A percentile compares a stretch with the other conserved stretches of the same genome.
phyloP scores from a whole-genome alignment of 2,888 invertebrate species.

The Rotaria socialis region DNA sequence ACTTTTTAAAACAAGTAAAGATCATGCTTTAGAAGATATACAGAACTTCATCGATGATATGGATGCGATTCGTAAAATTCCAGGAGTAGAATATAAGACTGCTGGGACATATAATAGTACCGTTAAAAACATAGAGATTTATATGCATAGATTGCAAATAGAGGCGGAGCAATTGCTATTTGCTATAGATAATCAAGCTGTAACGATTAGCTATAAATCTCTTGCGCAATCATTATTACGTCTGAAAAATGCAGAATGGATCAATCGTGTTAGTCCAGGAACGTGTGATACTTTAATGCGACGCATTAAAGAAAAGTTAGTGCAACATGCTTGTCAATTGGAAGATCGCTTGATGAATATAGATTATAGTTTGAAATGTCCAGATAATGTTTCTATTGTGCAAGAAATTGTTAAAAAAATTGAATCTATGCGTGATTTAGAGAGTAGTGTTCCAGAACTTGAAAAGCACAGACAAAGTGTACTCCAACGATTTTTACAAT shows the following conservation, averaged over 20 bases:
- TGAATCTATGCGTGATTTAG: background rate
- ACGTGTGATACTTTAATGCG: background rate
- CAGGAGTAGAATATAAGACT: background rate
- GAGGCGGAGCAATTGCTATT: background rate
- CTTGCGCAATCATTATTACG: background rate
- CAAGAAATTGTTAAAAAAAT: background rate
- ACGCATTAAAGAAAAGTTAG: background rate
- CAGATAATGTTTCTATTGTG: background rate
- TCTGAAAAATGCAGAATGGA: background rate
- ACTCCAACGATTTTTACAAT: background rate
- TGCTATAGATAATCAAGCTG: background rate
- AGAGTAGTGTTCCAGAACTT: background rate
- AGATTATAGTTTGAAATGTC: constrained; percentile 1
- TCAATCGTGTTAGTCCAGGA: background rate
- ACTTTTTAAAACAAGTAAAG: background rate
- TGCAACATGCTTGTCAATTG: background rate
- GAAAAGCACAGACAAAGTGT: background rate
- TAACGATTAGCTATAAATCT: background rate
- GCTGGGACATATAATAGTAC: background rate
- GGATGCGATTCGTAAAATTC: background rate
- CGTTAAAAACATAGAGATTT: background rate
- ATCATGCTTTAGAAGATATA: background rate
- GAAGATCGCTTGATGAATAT: background rate
- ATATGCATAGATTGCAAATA: background rate
- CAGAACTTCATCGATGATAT: background rate